Percentiles rank a stretch among this genome's conserved stretches.
Conservation (phyloP, 2,888 invertebrate species). For the Apocheima hispidaria region DNA sequence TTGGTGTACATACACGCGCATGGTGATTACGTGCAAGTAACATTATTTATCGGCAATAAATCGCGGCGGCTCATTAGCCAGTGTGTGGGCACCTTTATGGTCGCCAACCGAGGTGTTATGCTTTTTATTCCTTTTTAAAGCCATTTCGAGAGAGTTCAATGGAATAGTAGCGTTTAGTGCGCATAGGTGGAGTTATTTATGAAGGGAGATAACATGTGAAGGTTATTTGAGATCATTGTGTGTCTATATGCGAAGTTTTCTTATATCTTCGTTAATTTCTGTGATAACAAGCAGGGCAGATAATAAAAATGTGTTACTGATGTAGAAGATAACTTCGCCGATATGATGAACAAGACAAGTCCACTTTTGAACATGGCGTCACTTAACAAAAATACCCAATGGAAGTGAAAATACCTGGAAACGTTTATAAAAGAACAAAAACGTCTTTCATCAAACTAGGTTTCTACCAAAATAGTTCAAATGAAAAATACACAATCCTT, state of each 20-base stretch:
- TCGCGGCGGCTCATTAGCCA: conserved; percentile 73
- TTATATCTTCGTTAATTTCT: background rate
- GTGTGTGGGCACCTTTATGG: conserved; percentile 81
- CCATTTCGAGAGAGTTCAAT: conserved; percentile 56
- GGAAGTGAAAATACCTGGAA: no score
- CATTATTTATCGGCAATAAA: conserved; percentile 80
- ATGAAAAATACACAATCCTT: conserved; percentile 14
- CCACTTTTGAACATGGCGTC: no score
- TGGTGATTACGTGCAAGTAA: conserved; percentile 71
- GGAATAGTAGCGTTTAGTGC: conserved; percentile 46
- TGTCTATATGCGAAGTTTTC: background rate
- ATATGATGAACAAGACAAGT: background rate
- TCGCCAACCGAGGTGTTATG: conserved; percentile 59
- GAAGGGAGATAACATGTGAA: conserved; percentile 32
- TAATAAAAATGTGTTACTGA: background rate
- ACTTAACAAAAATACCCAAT: no score
- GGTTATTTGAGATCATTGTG: conserved; percentile 1
- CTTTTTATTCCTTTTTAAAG: conserved; percentile 60
- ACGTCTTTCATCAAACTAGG: background rate
- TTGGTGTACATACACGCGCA: conserved; percentile 49
- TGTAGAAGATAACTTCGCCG: background rate
- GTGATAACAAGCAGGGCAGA: background rate
- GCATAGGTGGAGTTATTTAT: conserved; percentile 42
- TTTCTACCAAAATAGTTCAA: background rate
- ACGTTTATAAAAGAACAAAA: background rate